These are phyloP conservation scores for Agrypnia vestita DNA, from an alignment of 1,140 invertebrate species.

Conservation along the genomic window DNA sequence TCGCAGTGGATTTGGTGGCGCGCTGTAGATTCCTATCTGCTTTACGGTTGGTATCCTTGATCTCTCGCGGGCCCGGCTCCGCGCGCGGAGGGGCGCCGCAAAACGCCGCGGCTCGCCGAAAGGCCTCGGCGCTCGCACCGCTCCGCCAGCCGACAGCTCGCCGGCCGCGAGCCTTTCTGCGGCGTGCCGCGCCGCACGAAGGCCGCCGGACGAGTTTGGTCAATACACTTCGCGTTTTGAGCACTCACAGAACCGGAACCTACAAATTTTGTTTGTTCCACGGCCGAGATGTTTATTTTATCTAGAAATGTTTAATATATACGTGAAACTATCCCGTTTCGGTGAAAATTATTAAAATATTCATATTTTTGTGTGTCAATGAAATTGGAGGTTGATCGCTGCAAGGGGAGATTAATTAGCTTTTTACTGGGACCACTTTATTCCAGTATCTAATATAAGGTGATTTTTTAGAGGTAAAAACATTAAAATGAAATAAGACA, in stretches of 20 bases:
- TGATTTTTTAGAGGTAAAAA: no score
- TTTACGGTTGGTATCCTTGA: constrained; percentile 46
- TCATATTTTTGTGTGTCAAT: constrained; percentile 6
- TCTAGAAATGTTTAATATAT: constrained; percentile 28
- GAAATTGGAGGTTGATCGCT: neutral
- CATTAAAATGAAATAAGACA: no score
- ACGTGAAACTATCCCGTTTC: constrained; percentile 18
- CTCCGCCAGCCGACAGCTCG: neutral
- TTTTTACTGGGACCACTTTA: no score
- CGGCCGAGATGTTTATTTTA: constrained; percentile 29
- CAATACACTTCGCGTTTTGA: constrained; percentile 6
- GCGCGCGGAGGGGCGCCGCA: neutral
- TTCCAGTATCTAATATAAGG: no score
- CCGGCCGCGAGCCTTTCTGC: neutral
- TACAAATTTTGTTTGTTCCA: constrained; percentile 41
- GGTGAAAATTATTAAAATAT: constrained; percentile 36
- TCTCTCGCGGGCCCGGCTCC: neutral
- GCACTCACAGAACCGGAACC: constrained; percentile 35
- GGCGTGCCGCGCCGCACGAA: neutral
- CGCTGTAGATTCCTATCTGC: constrained; percentile 43
- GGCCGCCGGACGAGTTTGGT: neutral
- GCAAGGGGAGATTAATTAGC: no score
- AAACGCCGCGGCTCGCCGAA: constrained; percentile 4
- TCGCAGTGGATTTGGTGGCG: constrained; percentile 28
- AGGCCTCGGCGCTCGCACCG: neutral